Conservation (phyloP, 2,113 vertebrate species). For the Myodes glareolus region DNA sequence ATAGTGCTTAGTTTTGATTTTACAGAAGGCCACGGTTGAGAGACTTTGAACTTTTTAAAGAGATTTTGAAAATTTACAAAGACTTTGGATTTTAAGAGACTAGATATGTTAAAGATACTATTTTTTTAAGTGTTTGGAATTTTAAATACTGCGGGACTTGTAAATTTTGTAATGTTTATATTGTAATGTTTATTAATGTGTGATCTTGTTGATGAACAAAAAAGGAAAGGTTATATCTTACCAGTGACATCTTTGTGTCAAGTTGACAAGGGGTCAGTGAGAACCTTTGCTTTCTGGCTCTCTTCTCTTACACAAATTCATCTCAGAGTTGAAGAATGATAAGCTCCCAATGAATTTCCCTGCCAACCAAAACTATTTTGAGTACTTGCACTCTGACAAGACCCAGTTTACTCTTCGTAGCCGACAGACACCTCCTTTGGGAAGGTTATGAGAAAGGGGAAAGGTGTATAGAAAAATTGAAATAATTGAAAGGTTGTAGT, state of each 20-base stretch:
- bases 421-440: not conserved
- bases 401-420: not conserved
- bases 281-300: not conserved
- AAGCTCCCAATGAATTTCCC: not conserved
- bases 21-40: not conserved
- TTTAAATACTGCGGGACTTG: not conserved
- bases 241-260: not conserved
- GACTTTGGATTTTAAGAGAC: not conserved
- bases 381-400: not conserved
- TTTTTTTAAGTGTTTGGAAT: not conserved
- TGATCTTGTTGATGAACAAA: not conserved
- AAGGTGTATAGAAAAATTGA: not conserved
- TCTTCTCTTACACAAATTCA: not conserved
- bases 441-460: not conserved
- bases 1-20: not conserved
- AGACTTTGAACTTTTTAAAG: not conserved
- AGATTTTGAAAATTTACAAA: not conserved
- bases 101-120: not conserved
- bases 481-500: slow-evolving; percentile 13
- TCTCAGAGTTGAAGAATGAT: not conserved
- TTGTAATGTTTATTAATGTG: not conserved
- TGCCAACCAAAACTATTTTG: not conserved
- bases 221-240: not conserved
- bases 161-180: not conserved
- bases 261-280: not conserved